phyloP scores from a whole-genome alignment of 1,140 invertebrate genomes.

The Elysia chlorotica region DNA sequence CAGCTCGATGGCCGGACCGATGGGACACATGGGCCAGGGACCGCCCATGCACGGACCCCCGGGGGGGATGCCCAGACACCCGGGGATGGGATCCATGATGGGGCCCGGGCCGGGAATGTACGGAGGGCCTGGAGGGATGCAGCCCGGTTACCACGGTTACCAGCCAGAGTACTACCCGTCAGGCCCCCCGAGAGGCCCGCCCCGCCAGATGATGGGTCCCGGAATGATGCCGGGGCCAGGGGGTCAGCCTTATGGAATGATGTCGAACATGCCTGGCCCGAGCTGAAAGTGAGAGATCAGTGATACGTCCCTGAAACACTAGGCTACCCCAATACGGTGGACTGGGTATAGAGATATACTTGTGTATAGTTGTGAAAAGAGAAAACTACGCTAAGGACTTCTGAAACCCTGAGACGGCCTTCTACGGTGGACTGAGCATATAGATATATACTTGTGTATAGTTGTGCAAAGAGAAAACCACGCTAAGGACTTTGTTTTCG shows the following conservation, averaged over 20 bases:
- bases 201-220: conserved; percentile 14
- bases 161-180: conserved; percentile 8
- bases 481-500: too few species aligned
- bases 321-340: too few species aligned
- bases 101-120: conserved; percentile 2
- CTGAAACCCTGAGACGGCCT: too few species aligned
- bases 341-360: too few species aligned
- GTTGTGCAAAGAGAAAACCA: too few species aligned
- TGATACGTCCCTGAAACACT: too few species aligned
- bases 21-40: neutral
- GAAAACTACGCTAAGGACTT: too few species aligned
- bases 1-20: neutral
- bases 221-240: conserved; percentile 14
- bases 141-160: conserved; percentile 15
- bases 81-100: neutral
- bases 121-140: conserved; percentile 13
- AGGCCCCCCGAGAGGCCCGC: neutral
- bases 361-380: too few species aligned
- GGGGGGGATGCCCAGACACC: neutral
- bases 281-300: too few species aligned
- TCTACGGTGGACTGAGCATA: too few species aligned
- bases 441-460: too few species aligned
- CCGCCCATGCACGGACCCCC: conserved; percentile 4
- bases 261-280: conserved; percentile 9
- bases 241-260: conserved; percentile 16